A percentile compares a stretch with the other conserved stretches of the same genome.
Conservation (phyloP, 2,888 invertebrate genomes). For the Therioaphis trifolii region DNA sequence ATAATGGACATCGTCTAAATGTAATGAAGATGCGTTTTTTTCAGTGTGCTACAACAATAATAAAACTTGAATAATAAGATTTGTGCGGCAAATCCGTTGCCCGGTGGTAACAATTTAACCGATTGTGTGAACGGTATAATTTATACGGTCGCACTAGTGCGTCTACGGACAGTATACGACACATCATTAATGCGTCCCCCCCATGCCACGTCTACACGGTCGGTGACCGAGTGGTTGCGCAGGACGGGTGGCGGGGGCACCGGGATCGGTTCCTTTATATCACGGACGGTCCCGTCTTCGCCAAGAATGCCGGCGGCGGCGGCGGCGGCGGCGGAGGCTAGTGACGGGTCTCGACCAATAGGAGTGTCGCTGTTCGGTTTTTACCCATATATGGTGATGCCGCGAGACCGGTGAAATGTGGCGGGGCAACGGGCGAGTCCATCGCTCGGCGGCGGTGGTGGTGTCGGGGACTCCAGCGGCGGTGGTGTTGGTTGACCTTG, state of each 20-base stretch:
- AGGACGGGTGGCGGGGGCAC: not conserved
- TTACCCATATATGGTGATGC: slow-evolving; percentile 87
- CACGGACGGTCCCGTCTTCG: not conserved
- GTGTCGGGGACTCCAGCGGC: too few relatives aligned
- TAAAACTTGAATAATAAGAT: not conserved
- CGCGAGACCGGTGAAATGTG: slow-evolving; percentile 74
- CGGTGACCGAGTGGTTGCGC: too few relatives aligned
- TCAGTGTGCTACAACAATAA: too few relatives aligned
- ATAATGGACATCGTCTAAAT: not conserved
- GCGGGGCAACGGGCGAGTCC: slow-evolving; percentile 71
- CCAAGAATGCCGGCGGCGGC: not conserved
- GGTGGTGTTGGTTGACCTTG: too few relatives aligned
- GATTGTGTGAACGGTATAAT: too few relatives aligned
- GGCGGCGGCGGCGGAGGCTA: slow-evolving; percentile 57
- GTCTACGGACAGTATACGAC: slow-evolving; percentile 57
- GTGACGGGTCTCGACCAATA: slow-evolving; percentile 75
- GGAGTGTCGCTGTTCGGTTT: slow-evolving; percentile 75
- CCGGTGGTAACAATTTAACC: too few relatives aligned
- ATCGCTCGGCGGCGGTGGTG: slow-evolving; percentile 67
- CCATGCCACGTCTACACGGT: too few relatives aligned
- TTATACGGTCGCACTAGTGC: not conserved
- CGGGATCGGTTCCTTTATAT: too few relatives aligned
- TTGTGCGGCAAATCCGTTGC: too few relatives aligned
- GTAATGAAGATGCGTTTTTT: not conserved
- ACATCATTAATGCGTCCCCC: not conserved